These are phyloP conservation scores for Arrhopalites spinosus DNA, from an alignment of 2,888 invertebrate genomes.

Conservation along the genomic window DNA sequence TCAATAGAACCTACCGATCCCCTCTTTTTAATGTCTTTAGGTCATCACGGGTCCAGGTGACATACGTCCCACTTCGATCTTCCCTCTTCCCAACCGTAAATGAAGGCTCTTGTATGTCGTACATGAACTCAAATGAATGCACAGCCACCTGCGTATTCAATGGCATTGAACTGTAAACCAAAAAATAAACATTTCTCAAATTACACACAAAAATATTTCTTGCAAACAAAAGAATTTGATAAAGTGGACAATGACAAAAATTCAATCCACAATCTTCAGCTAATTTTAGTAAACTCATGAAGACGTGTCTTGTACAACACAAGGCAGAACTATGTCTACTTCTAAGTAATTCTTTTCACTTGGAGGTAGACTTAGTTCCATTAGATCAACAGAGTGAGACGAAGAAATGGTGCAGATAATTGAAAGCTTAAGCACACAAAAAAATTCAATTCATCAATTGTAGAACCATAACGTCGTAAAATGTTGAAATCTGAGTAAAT, in stretches of 20 bases:
- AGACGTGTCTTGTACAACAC: too few species aligned
- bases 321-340: too few species aligned
- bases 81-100: conserved; percentile 74
- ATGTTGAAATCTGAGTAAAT: too few species aligned
- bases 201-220: neutral
- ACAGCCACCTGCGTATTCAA: conserved; percentile 62
- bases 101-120: conserved; percentile 72
- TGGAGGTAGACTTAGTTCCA: too few species aligned
- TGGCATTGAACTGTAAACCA: conserved; percentile 54
- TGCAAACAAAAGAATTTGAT: neutral
- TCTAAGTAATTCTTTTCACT: too few species aligned
- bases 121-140: conserved; percentile 72
- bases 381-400: neutral
- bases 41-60: conserved; percentile 83
- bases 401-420: too few species aligned
- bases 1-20: conserved; percentile 66
- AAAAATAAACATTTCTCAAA: conserved; percentile 3
- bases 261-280: too few species aligned
- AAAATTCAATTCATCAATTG: too few species aligned
- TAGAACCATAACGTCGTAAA: too few species aligned
- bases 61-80: conserved; percentile 69
- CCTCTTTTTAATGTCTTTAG: conserved; percentile 72
- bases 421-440: too few species aligned
- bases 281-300: too few species aligned
- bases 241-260: too few species aligned